phyloP scores from a whole-genome alignment of 2,113 vertebrate genomes.

The Mesitornis unicolor region DNA sequence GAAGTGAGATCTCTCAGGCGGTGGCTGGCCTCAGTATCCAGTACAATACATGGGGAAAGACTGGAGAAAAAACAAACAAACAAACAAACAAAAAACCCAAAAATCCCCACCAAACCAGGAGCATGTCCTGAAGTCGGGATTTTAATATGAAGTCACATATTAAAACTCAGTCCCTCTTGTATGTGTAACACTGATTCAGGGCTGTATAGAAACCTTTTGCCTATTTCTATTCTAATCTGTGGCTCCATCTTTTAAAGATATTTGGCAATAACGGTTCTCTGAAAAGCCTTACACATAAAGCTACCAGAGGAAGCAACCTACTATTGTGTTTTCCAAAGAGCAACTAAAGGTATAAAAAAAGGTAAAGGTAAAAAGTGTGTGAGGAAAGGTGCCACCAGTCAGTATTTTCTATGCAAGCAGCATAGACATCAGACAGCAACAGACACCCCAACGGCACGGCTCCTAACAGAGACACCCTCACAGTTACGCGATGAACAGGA shows the following conservation, averaged over 20 bases:
- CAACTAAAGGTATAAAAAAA: background rate
- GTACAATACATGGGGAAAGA: background rate
- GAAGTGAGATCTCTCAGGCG: background rate
- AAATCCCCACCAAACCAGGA: background rate
- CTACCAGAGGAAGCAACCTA: background rate
- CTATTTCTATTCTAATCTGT: background rate
- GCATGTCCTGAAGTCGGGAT: background rate
- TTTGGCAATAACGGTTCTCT: background rate
- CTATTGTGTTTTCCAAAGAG: background rate
- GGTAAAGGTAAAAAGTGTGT: no score
- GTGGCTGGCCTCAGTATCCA: background rate
- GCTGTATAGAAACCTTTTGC: background rate
- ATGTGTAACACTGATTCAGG: background rate
- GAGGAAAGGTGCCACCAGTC: background rate
- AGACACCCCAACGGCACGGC: accelerated
- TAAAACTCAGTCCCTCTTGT: background rate
- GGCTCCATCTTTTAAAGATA: background rate
- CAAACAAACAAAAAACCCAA: no score
- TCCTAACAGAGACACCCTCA: background rate
- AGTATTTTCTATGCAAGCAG: background rate
- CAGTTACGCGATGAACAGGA: accelerated
- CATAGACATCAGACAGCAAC: background rate
- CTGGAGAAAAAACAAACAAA: background rate
- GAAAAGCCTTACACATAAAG: background rate
- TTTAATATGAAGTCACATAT: background rate